These are phyloP conservation scores for Ochotona curzoniae DNA, from an alignment of 2,113 vertebrate genomes.

Conservation along the genomic window DNA sequence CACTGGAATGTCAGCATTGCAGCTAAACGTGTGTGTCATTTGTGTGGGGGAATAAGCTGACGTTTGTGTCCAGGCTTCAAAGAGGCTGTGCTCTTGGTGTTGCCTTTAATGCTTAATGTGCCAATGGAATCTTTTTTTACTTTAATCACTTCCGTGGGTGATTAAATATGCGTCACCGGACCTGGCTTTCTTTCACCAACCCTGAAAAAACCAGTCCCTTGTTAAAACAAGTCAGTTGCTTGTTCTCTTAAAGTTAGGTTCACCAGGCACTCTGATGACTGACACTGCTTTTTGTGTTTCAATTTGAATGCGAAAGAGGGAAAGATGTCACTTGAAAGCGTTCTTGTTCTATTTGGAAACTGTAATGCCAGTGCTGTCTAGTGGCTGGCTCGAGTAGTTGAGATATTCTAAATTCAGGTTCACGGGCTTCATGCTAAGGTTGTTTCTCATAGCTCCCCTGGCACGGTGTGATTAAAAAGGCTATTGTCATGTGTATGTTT, in stretches of 20 bases:
- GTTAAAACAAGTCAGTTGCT: slow-evolving; percentile 45
- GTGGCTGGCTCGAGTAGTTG: neutral
- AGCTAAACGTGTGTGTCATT: neutral
- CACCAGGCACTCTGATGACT: neutral
- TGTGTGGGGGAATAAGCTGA: neutral
- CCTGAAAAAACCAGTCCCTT: slow-evolving; percentile 27
- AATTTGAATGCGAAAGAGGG: neutral
- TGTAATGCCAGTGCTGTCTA: neutral
- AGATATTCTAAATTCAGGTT: slow-evolving; percentile 11
- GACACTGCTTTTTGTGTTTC: slow-evolving; percentile 12
- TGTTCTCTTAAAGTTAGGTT: slow-evolving; percentile 36
- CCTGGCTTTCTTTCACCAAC: slow-evolving; percentile 15
- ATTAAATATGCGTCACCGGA: slow-evolving; percentile 39
- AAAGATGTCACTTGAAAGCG: neutral
- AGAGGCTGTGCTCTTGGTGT: neutral
- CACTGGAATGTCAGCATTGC: neutral
- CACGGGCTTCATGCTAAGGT: neutral
- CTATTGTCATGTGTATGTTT: neutral
- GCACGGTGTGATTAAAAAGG: neutral
- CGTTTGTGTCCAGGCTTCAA: slow-evolving; percentile 32
- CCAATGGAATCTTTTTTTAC: slow-evolving; percentile 21
- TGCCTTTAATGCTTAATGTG: neutral
- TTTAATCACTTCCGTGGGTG: neutral
- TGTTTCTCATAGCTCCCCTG: slow-evolving; percentile 24
- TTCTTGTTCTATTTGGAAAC: slow-evolving; percentile 38